A percentile compares a stretch with the other conserved stretches of the same genome.
Conservation (phyloP, 1,140 invertebrate genomes). For the Drosophila seguyi region DNA sequence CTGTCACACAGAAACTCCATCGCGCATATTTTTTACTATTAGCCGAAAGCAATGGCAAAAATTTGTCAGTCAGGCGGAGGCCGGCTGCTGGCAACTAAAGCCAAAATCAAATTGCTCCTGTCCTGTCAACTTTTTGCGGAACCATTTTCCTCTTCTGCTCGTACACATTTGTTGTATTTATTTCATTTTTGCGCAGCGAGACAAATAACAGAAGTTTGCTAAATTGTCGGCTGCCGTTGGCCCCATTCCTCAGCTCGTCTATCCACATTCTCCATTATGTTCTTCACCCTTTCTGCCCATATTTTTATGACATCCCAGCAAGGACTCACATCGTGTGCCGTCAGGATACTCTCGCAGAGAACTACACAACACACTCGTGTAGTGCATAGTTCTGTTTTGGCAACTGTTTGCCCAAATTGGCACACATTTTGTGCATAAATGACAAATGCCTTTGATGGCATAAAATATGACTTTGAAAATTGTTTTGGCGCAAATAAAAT, state of each 20-base stretch:
- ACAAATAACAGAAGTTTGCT: conserved; percentile 75
- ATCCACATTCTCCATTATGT: conserved; percentile 34
- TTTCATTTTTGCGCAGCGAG: conserved; percentile 65
- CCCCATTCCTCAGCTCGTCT: conserved; percentile 39
- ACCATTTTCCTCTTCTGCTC: conserved; percentile 42
- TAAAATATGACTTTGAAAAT: conserved; percentile 83
- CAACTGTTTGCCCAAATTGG: conserved; percentile 68
- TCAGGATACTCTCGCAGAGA: conserved; percentile 40
- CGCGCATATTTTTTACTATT: conserved; percentile 74
- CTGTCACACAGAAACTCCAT: conserved; percentile 71
- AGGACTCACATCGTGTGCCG: conserved; percentile 34
- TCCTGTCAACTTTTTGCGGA: conserved; percentile 69
- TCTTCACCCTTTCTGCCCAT: conserved; percentile 38
- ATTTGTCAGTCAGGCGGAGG: conserved; percentile 55
- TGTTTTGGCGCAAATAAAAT: conserved; percentile 80
- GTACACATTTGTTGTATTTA: conserved; percentile 56
- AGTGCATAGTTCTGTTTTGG: conserved; percentile 35
- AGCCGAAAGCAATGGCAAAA: conserved; percentile 56
- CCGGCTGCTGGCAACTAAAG: conserved; percentile 42
- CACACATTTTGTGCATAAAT: conserved; percentile 83
- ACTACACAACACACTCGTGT: conserved; percentile 22
- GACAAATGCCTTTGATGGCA: conserved; percentile 83
- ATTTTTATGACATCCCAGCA: conserved; percentile 40
- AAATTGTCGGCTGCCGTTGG: conserved; percentile 69
- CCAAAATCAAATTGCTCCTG: conserved; percentile 73